A percentile compares a stretch with the other conserved stretches of the same genome.
Conservation (phyloP, 2,113 vertebrate genomes). For the Bos taurus region ARS-UCD2.0 NC_037349.1:1351001-1351500, state of each 20-base stretch:
- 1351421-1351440: neutral
- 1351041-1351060: neutral
- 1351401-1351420: neutral
- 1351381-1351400: neutral
- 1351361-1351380: rapidly evolving
- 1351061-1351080: neutral
- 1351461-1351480: neutral
- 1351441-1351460: neutral
- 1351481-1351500: neutral
- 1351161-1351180: neutral
- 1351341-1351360: neutral
- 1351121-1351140: neutral
- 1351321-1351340: constrained; percentile 41
- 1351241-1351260: constrained; percentile 26
- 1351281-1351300: neutral
- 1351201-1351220: neutral
- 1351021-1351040: neutral
- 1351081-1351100: neutral
- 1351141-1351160: neutral
- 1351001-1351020: neutral
- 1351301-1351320: neutral
- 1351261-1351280: constrained; percentile 36
- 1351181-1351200: neutral
- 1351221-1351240: neutral
- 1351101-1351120: neutral